These are phyloP conservation scores for Melanotus villosus DNA, from an alignment of 2,888 invertebrate genomes.

Conservation along the genomic window DNA sequence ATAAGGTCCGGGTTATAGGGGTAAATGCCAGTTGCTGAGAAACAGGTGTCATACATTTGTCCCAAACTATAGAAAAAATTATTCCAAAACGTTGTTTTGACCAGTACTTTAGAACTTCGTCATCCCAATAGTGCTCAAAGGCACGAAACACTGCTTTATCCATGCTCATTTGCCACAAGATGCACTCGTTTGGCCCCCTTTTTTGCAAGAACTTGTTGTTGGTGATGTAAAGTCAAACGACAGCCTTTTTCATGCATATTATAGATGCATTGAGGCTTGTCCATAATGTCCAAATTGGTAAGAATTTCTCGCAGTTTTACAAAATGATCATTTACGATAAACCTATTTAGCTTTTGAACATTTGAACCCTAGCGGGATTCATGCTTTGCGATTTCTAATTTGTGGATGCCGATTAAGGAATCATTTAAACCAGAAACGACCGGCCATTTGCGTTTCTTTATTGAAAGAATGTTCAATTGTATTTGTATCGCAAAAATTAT, in stretches of 20 bases:
- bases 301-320: neutral
- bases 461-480: neutral
- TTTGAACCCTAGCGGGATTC: neutral
- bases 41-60: too few species aligned
- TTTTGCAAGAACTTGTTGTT: conserved; percentile 49
- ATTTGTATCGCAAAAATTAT: neutral
- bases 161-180: conserved; percentile 49
- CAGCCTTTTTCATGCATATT: conserved; percentile 48
- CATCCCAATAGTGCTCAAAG: too few species aligned
- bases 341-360: neutral
- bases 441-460: neutral
- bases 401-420: neutral
- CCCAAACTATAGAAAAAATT: too few species aligned
- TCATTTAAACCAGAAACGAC: neutral
- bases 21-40: too few species aligned
- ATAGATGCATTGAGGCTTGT: conserved; percentile 36
- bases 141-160: too few species aligned
- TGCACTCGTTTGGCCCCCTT: conserved; percentile 54
- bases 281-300: neutral
- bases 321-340: neutral
- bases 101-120: too few species aligned
- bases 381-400: too few species aligned
- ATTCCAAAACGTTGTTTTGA: too few species aligned
- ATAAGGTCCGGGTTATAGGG: too few species aligned
- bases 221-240: conserved; percentile 50